phyloP scores from a whole-genome alignment of 2,888 invertebrate species.

The Oscheius sp. region DNA sequence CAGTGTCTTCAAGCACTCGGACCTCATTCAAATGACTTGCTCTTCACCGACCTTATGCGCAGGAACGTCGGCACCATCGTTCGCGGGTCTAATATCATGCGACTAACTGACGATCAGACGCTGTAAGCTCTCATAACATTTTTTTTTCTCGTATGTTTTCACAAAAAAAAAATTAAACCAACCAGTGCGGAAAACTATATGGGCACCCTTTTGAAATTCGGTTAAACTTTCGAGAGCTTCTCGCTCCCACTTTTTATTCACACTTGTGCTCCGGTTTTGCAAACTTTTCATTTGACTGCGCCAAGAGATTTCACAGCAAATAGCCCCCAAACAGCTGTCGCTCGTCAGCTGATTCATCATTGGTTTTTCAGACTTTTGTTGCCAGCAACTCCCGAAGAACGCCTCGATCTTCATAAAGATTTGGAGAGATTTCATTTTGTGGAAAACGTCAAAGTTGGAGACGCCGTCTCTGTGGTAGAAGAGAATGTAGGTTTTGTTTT shows the following conservation, averaged over 20 bases:
- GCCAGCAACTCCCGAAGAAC: constrained; percentile 22
- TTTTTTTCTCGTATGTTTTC: too few species aligned
- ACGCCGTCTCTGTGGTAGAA: constrained; percentile 24
- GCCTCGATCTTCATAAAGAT: constrained; percentile 34
- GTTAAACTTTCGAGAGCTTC: too few species aligned
- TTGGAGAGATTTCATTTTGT: constrained; percentile 35
- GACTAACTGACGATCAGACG: constrained; percentile 33
- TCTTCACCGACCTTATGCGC: constrained; percentile 26
- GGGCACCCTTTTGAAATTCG: too few species aligned
- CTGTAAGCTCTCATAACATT: constrained; percentile 17
- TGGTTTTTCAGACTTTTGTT: constrained; percentile 29
- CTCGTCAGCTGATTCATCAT: constrained; percentile 11
- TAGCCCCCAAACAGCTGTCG: constrained; percentile 4
- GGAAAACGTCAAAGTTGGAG: constrained; percentile 21
- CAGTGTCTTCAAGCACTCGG: neutral
- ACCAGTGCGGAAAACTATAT: too few species aligned
- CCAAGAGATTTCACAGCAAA: neutral
- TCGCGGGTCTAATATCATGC: constrained; percentile 25
- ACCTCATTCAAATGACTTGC: constrained; percentile 3
- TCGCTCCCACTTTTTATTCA: too few species aligned
- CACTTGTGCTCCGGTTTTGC: too few species aligned
- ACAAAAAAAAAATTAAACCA: too few species aligned
- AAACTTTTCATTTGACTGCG: too few species aligned
- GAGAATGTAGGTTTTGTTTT: constrained; percentile 12
- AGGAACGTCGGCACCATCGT: constrained; percentile 14